Conservation (phyloP, 2,888 invertebrate species). For the Eupithecia inturbata region DNA sequence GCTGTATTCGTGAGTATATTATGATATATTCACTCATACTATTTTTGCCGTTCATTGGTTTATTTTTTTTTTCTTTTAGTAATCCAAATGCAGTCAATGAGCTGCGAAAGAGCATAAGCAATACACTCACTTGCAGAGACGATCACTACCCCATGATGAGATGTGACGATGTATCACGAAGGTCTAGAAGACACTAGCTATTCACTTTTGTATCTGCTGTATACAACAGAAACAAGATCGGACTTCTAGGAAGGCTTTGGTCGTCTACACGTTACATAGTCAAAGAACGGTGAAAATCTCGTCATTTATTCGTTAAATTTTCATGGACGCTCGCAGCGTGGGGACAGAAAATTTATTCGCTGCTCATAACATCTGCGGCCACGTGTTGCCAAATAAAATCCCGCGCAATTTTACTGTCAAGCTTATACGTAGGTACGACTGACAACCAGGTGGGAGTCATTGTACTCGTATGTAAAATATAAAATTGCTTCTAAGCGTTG, state of each 20-base stretch:
- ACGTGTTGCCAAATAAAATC: slow-evolving; percentile 34
- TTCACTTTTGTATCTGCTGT: too few species aligned
- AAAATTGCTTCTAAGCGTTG: neutral
- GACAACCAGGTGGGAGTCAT: neutral
- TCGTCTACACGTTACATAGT: neutral
- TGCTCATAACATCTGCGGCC: slow-evolving; percentile 30
- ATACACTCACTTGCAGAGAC: too few species aligned
- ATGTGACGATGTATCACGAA: too few species aligned
- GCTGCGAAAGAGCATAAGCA: too few species aligned
- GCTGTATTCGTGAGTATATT: neutral
- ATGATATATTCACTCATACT: too few species aligned
- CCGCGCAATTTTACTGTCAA: slow-evolving; percentile 23
- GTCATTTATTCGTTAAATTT: slow-evolving; percentile 23
- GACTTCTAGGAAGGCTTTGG: neutral
- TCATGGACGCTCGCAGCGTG: slow-evolving; percentile 13
- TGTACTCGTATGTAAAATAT: neutral
- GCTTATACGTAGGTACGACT: neutral
- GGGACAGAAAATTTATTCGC: slow-evolving; percentile 29
- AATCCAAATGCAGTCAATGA: too few species aligned
- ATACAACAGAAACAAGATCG: too few species aligned
- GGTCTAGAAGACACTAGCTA: too few species aligned
- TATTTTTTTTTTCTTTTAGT: too few species aligned
- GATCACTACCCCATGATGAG: too few species aligned
- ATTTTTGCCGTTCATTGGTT: too few species aligned
- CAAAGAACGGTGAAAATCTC: slow-evolving; percentile 9